Conservation (phyloP, 2,797 vertebrate genomes). For the Onychomys torridus region DNA sequence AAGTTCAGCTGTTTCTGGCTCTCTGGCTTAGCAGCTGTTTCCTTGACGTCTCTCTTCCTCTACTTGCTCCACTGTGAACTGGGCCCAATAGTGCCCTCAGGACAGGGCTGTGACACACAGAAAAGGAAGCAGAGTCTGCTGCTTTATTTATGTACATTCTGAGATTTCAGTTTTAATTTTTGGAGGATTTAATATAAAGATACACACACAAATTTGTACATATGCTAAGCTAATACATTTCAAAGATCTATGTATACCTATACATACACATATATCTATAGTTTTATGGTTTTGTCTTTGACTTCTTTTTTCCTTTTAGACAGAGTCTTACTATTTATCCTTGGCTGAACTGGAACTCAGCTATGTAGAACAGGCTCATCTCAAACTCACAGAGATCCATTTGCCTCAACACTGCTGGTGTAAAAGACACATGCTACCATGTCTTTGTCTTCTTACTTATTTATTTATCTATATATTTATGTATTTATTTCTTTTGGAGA, state of each 20-base stretch:
- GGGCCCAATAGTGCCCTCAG: background rate
- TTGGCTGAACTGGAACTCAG: background rate
- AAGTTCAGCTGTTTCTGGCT: background rate
- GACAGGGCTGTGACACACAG: background rate
- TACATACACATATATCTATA: background rate
- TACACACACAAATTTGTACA: background rate
- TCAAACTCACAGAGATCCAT: background rate
- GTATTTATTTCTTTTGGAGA: background rate
- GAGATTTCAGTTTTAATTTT: conserved; percentile 34
- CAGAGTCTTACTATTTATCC: background rate
- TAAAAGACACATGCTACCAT: background rate
- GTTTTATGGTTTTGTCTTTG: background rate
- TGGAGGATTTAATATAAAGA: conserved; percentile 16
- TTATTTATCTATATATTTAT: background rate
- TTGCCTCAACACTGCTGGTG: background rate
- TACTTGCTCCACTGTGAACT: conserved; percentile 12
- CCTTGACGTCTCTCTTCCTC: background rate
- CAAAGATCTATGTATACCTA: background rate
- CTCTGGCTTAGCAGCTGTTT: background rate
- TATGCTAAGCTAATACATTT: background rate
- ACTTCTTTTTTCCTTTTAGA: background rate
- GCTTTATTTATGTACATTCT: background rate
- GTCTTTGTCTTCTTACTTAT: background rate
- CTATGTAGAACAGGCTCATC: background rate
- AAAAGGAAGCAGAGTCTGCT: background rate